Evolutionary conservation across 2,888 invertebrate species (phyloP).

Genomic region (Kryphioiulus occultus): DNA sequence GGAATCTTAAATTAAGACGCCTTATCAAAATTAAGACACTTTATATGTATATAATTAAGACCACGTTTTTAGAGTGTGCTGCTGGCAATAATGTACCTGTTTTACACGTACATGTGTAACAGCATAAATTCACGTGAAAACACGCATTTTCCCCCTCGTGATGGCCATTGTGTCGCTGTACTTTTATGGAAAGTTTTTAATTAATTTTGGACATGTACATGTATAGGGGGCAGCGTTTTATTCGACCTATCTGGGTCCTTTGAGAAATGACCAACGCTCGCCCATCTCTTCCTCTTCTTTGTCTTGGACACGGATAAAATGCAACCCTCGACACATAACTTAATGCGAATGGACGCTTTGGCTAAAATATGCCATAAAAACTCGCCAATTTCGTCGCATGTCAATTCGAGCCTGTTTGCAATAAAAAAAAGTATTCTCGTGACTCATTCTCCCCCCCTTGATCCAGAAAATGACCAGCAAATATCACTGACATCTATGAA

Average conservation of each 20-base stretch:
- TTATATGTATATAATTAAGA: no score
- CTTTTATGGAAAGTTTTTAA: conserved; percentile 33
- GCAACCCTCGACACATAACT: conserved; percentile 38
- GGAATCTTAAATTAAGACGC: no score
- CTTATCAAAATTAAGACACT: no score
- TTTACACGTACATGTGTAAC: no score
- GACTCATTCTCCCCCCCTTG: conserved; percentile 44
- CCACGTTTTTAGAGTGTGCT: no score
- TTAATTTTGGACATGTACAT: background rate
- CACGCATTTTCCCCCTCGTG: no score
- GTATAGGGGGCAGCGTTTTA: background rate
- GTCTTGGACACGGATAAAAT: background rate
- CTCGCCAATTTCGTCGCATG: conserved; percentile 44
- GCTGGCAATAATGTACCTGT: no score
- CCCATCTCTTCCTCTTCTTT: background rate
- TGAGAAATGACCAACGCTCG: conserved; percentile 14
- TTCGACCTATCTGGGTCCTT: background rate
- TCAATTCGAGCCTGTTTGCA: conserved; percentile 47
- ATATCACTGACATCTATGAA: background rate
- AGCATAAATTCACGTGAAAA: no score
- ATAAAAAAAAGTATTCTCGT: conserved; percentile 48
- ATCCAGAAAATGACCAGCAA: conserved; percentile 18
- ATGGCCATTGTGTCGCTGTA: no score
- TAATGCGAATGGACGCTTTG: conserved; percentile 39
- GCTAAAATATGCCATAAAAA: conserved; percentile 49